phyloP scores from a whole-genome alignment of 2,888 invertebrate species.

The Pimpla rufipes region DNA sequence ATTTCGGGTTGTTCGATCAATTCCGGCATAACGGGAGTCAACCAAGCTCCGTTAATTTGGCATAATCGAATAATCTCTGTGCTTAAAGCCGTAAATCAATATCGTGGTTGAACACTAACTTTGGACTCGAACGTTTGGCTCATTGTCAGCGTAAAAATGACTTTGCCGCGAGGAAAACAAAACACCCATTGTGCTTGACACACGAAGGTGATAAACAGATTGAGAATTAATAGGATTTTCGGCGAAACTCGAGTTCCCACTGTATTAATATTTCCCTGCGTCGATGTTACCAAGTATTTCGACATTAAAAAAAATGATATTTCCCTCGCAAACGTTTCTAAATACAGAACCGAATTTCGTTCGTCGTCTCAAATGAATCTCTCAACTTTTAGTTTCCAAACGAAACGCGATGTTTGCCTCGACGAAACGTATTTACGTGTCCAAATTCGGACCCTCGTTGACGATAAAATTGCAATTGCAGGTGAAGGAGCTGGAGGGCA shows the following conservation, averaged over 20 bases:
- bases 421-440: too few relatives aligned
- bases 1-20: not conserved
- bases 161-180: not conserved
- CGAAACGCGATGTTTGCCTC: too few relatives aligned
- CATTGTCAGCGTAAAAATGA: not conserved
- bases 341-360: not conserved
- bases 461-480: constrained; percentile 63
- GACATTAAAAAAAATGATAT: not conserved
- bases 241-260: not conserved
- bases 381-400: too few relatives aligned
- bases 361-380: too few relatives aligned
- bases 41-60: not conserved
- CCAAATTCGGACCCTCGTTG: not conserved
- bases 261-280: not conserved
- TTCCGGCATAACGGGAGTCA: not conserved
- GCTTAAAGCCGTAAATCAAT: constrained; percentile 24
- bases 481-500: constrained; percentile 81
- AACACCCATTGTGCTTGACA: not conserved
- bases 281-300: not conserved
- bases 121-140: not conserved
- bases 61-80: not conserved
- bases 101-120: constrained; percentile 8
- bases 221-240: not conserved
- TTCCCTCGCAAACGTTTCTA: not conserved
- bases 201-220: not conserved